Evolutionary conservation across 2,113 vertebrate genomes (phyloP).

Genomic region (Mirza zaza): DNA sequence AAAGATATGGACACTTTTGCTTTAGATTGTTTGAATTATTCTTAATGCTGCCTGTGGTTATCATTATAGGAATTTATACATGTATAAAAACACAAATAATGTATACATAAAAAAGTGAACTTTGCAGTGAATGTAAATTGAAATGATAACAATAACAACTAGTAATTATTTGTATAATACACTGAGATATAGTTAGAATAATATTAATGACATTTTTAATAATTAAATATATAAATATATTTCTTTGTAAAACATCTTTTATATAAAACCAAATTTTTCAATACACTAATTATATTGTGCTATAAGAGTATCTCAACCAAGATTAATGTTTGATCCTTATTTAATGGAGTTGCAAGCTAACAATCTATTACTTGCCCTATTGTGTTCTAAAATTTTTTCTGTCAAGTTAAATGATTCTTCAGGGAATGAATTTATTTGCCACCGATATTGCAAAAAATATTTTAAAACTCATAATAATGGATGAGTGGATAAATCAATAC

Average conservation of each 20-base stretch:
- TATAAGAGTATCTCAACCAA: neutral
- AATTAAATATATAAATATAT: neutral
- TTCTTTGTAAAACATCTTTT: neutral
- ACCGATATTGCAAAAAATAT: constrained; percentile 7
- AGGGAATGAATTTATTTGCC: constrained; percentile 35
- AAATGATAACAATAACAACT: neutral
- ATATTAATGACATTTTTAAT: neutral
- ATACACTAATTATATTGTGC: neutral
- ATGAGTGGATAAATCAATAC: constrained; percentile 42
- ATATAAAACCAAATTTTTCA: neutral
- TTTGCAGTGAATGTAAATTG: neutral
- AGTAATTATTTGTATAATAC: neutral
- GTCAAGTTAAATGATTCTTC: constrained; percentile 48
- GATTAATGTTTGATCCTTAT: neutral
- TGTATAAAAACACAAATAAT: neutral
- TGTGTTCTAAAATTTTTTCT: constrained; percentile 23
- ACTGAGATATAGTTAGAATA: neutral
- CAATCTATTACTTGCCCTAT: neutral
- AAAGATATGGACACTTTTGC: neutral
- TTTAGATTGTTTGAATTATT: neutral
- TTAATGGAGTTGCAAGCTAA: neutral
- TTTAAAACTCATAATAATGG: constrained; percentile 49
- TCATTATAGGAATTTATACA: neutral
- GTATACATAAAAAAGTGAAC: neutral
- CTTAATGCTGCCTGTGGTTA: neutral